Base-by-base conservation (phyloP, 1,140 invertebrate species). In the Aleiodes sp. region DNA sequence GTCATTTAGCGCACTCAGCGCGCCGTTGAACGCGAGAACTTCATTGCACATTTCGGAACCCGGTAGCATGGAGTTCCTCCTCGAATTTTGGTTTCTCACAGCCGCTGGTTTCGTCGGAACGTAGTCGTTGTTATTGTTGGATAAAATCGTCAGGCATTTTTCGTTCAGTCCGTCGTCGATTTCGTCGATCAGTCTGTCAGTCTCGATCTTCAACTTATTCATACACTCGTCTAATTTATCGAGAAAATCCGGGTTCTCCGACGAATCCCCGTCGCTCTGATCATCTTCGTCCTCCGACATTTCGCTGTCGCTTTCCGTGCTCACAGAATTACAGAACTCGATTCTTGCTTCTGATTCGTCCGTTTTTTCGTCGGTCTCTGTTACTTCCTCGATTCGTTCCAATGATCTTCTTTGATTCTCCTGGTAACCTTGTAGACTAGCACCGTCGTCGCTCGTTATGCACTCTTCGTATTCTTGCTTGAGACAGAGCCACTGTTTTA, bases 381-480 rank as follows among this genome's bases (percentile, higher is more conserved):
- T 89, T 14, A 90, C 88, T 79, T 92, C 91, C 76, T 91, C 88
- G 24, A 91, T 91, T 73, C 88, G 86, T 71, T 90, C 89, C 14
- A 92, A 80, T 0, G 88, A 88, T 82, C 91, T 83, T 72, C 88
- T 86, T 7, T 85, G 77, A 70, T 87, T 87, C 46, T 88, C 87
- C n/a, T 80, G 66, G 19, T 75, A 83, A 3, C 82, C 85, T 31
- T 86, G 87, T 1, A 84, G 65, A 67, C 81, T 82, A 33, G 73
- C 75, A 0, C 75, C 81, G 46, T 88, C 88, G 70, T 90, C 90
- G 61, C 85, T 89, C 75, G 90, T 91, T 24, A 94, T 88, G 77
- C 93, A 94, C 73, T 94, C 93, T 81, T 94, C 93, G 81, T 93
- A 94, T 80, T 95, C 93, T 70, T 94, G 92, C 81, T 94, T 94